phyloP scores from a whole-genome alignment of 2,113 vertebrate species.

The Lonchura striata region DNA sequence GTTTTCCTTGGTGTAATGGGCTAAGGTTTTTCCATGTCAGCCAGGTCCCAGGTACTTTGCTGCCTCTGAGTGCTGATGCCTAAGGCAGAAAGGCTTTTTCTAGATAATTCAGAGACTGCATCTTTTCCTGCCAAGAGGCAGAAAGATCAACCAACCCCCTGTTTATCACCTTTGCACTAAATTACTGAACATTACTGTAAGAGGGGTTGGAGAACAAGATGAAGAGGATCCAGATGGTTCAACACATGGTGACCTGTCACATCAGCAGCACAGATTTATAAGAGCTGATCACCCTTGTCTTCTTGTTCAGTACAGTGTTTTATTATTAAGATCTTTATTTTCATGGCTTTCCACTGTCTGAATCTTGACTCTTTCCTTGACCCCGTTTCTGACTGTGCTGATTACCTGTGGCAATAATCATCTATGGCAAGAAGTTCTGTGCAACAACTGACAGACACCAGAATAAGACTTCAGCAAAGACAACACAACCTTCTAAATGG shows the following conservation, averaged over 20 bases:
- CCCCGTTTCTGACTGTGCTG: neutral
- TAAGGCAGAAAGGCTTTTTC: neutral
- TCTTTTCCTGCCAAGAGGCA: neutral
- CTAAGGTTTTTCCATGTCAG: neutral
- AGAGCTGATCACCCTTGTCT: constrained; percentile 2
- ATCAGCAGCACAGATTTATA: constrained; percentile 39
- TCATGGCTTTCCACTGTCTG: neutral
- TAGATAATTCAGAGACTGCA: neutral
- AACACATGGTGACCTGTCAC: constrained; percentile 54
- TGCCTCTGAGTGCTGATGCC: neutral
- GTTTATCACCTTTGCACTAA: constrained; percentile 3
- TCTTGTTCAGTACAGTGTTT: neutral
- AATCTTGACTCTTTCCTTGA: neutral
- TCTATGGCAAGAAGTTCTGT: neutral
- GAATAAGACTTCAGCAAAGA: neutral
- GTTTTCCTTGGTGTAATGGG: neutral
- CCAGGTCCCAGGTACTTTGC: neutral
- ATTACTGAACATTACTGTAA: neutral
- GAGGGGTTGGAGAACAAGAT: neutral
- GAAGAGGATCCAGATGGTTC: constrained; percentile 43
- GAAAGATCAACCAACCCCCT: neutral
- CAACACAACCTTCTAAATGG: neutral
- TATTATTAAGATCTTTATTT: constrained; percentile 22
- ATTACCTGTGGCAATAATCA: neutral
- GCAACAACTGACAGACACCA: neutral